Base-by-base conservation (phyloP, 2,797 vertebrate genomes). In the Coendou prehensilis region DNA sequence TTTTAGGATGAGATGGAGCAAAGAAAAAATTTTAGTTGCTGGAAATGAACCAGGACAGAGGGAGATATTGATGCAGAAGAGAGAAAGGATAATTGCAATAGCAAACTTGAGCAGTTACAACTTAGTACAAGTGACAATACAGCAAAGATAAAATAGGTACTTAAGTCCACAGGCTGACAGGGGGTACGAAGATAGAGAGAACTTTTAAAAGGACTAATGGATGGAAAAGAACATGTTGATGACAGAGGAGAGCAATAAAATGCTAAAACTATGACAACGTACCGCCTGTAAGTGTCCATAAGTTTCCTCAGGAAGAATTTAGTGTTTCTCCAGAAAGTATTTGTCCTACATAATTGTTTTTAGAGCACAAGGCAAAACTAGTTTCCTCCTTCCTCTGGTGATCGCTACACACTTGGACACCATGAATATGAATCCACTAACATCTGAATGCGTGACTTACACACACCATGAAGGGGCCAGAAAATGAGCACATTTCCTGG, bases 331-430 rank as follows among this genome's bases (percentile, higher is more conserved):
- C 47, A 59, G 75, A 57, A 92, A 50, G 61, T 28, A 26, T 95
- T 84, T 83, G 20, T 91, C 79, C 83, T 87, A 37, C 18, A 4
- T 56, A 93, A 81, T 81, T 96, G 79, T 92, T 82, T 88, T 73
- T 86, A 80, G 95, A 83, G 76, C 54, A 57, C 57, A 73, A 41
- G 93, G 80, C 54, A 71, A 75, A 88, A 45, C 22, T 50, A 47
- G 87, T 1, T 26, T 33, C 20, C 20, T 6, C 15, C 71, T 54
- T 83, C 28, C 64, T 59, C 26, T 41, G 20, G 37, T 33, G 59
- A 95, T 59, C 75, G 20, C 22, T 59, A 1, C 59, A 26, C 26
- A 3, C 33, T 47, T 18, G 26, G 30, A 59, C 3, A 0, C 6
- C 50, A 1, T 14, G 18, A 57, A 94, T 5, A 20, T 22, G 73